Percentiles rank a stretch among this genome's conserved stretches.
Evolutionary conservation across 2,113 vertebrate species (phyloP).

Genomic region (Micronisus gabar): DNA sequence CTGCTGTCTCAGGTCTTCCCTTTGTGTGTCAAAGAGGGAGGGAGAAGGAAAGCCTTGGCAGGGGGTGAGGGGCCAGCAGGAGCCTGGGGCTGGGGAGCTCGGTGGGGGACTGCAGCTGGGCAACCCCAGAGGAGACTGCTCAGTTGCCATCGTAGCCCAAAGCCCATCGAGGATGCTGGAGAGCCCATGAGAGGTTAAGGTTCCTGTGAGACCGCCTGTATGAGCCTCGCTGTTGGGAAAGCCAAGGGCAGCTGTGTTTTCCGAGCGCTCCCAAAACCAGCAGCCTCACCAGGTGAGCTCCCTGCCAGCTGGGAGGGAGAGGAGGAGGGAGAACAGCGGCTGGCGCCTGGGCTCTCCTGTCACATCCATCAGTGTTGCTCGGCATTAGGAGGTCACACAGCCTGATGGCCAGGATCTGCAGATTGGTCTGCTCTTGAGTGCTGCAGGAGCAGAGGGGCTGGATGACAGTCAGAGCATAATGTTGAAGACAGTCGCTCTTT

Average conservation of each 20-base stretch:
- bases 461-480: neutral
- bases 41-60: neutral
- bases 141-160: neutral
- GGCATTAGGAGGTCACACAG: neutral
- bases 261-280: accelerated
- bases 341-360: neutral
- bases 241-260: neutral
- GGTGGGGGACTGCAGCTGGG: accelerated
- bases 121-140: neutral
- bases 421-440: accelerated
- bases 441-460: neutral
- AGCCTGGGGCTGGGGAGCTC: neutral
- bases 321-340: accelerated
- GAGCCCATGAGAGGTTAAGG: neutral
- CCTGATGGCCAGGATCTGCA: neutral
- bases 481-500: accelerated
- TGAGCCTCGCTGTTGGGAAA: neutral
- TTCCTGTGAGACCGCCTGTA: accelerated
- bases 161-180: neutral
- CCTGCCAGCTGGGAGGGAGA: neutral
- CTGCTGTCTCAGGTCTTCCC: neutral
- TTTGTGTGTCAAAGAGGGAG: neutral
- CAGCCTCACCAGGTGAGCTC: neutral
- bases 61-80: neutral
- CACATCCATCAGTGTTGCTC: neutral